Percentiles rank a stretch among this genome's conserved stretches.
Conservation (phyloP, 2,797 vertebrate genomes). For the Aphelocoma californica region DNA sequence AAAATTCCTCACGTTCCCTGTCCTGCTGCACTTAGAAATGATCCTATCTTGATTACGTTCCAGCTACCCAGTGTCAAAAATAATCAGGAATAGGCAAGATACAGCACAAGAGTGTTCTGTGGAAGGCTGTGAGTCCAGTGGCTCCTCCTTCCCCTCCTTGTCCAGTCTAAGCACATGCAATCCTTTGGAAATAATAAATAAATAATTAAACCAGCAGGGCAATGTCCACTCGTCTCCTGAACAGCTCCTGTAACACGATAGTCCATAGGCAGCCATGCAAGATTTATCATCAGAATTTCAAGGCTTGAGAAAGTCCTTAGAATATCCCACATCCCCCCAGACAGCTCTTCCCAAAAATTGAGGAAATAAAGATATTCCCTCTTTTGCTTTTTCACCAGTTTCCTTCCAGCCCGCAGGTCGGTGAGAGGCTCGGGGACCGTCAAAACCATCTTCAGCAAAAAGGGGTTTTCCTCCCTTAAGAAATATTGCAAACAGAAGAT, state of each 20-base stretch:
- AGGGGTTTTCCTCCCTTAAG: constrained; percentile 43
- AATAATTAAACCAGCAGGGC: neutral
- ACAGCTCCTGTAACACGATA: neutral
- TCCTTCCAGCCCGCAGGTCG: neutral
- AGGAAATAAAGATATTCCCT: neutral
- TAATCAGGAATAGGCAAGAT: constrained; percentile 32
- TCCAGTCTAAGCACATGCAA: neutral
- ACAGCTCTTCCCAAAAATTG: neutral
- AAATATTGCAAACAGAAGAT: constrained; percentile 62
- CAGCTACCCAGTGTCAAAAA: constrained; percentile 45
- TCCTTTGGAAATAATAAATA: neutral
- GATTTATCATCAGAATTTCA: neutral
- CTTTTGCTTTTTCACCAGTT: neutral
- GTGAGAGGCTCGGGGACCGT: rapidly evolving
- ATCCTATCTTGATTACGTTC: constrained; percentile 36
- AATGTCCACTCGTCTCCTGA: neutral
- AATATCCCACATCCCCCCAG: neutral
- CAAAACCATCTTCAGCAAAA: neutral
- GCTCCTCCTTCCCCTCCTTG: neutral
- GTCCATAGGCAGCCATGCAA: neutral
- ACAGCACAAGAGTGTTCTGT: neutral
- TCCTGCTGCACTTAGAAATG: constrained; percentile 24
- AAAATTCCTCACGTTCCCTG: constrained; percentile 62
- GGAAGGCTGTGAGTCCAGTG: neutral
- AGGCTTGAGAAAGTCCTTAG: neutral